Evolutionary conservation across 2,113 vertebrate species (phyloP), one percentile per base, ranked within the genome.

Genomic region (Melanotaenia duboulayi): DNA sequence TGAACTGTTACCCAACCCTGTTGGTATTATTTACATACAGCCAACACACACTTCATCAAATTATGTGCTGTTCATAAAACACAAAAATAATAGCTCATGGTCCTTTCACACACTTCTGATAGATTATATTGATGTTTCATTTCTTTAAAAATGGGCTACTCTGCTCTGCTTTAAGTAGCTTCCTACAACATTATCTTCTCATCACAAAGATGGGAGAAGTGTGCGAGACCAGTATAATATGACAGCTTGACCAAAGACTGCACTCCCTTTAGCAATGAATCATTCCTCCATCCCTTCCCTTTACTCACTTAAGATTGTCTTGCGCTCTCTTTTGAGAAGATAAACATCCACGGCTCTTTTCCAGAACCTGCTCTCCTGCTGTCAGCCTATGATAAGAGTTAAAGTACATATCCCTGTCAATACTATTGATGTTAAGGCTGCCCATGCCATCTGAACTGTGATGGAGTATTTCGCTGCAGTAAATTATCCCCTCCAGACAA

Each of bases 331-430:
- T 82, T 82, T 69, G 65, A 66, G 40, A 71, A 83, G 80, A 89
- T 87, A 87, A 89, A 78, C 74, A 78, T 81, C 80, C 60, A 54
- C 32, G 25, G 70, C 54, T 55, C 35, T 74, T 73, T 83, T 57
- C 58, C 49, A 57, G 68, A 54, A 63, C 78, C 39, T 72, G 68
- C 64, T 37, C 74, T 78, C 71, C 74, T 76, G 76, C 86, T 86
- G 89, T 75, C 81, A 87, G 67, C 62, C 83, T 59, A 82, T 74
- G 86, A 87, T 89, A 88, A 88, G 77, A 22, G 66, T 58, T 48
- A 57, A 44, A 68, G 71, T 63, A 75, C 72, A 82, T 71, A 87
- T 88, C 28, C 56, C 51, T 3, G 54, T 87, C 88, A 84, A 88
- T 89, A 83, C 61, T 88, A 87, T 88, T 72, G 87, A 88, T 83